Evolutionary conservation across 2,888 invertebrate species (phyloP).

Genomic region (Lucinisca nassula): DNA sequence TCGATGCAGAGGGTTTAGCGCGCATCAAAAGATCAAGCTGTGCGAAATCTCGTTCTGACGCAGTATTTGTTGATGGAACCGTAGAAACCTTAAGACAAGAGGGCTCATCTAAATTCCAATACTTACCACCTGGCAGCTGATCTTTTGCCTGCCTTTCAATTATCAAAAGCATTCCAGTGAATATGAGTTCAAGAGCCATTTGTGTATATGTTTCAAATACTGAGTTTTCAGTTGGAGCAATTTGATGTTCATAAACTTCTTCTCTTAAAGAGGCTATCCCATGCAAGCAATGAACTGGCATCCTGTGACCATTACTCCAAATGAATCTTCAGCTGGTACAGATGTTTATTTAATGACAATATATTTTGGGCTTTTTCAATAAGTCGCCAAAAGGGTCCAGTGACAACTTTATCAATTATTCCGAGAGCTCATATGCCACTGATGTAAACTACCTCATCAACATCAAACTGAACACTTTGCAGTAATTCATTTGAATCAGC

Average conservation of each 20-base stretch:
- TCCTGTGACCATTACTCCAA: slow-evolving; percentile 27
- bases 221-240: slow-evolving; percentile 22
- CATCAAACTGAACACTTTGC: slow-evolving; percentile 29
- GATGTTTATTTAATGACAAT: slow-evolving; percentile 23
- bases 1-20: slow-evolving; percentile 29
- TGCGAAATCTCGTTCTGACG: slow-evolving; percentile 25
- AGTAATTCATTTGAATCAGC: slow-evolving; percentile 47
- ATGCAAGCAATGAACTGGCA: slow-evolving; percentile 26
- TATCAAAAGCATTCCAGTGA: slow-evolving; percentile 44
- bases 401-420: slow-evolving; percentile 49
- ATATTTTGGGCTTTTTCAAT: slow-evolving; percentile 23
- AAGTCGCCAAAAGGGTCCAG: slow-evolving; percentile 50
- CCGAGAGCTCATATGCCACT: slow-evolving; percentile 43
- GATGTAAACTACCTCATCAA: not conserved
- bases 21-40: slow-evolving; percentile 28
- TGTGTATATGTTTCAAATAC: slow-evolving; percentile 47
- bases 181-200: slow-evolving; percentile 32
- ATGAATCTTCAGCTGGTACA: slow-evolving; percentile 13
- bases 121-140: slow-evolving; percentile 51
- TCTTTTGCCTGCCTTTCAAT: slow-evolving; percentile 55
- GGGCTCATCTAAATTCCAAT: slow-evolving; percentile 12
- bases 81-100: not conserved
- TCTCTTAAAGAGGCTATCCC: slow-evolving; percentile 45
- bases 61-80: slow-evolving; percentile 22
- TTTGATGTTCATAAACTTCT: slow-evolving; percentile 6